phyloP scores from a whole-genome alignment of 23 tunicate species.

The Trididemnum nubilum region DNA sequence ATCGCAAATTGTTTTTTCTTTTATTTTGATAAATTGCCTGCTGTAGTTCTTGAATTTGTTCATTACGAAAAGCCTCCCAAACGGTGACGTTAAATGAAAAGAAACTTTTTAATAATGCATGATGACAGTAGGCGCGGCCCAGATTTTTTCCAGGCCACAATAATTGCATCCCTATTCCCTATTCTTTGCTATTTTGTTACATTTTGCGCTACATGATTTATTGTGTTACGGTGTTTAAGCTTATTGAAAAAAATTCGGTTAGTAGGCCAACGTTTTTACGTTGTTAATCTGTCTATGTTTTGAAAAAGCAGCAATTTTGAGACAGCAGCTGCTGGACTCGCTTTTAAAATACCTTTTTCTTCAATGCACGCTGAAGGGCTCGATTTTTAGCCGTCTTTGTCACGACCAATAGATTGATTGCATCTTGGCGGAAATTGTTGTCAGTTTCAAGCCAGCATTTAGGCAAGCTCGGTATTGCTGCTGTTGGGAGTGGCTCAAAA shows the following conservation, averaged over 20 bases:
- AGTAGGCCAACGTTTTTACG: no score
- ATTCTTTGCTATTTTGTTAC: no score
- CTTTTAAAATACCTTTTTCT: neutral
- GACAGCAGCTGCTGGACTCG: no score
- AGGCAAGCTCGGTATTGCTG: no score
- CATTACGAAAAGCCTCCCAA: neutral
- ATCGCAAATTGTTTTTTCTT: neutral
- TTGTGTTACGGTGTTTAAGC: no score
- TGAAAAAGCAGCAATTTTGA: no score
- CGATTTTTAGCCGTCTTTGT: neutral
- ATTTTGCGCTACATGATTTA: no score
- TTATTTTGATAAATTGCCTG: neutral
- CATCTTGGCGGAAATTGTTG: neutral
- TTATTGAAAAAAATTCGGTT: neutral
- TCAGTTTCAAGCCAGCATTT: neutral
- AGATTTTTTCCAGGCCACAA: neutral
- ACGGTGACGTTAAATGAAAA: neutral
- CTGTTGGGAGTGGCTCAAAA: neutral
- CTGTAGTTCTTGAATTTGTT: neutral
- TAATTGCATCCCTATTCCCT: neutral
- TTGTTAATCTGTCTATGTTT: no score
- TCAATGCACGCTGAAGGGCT: neutral
- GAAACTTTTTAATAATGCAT: slow-evolving; percentile 21
- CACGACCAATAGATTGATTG: neutral
- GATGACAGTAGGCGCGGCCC: slow-evolving; percentile 12